These are phyloP conservation scores for Allobates femoralis DNA, from an alignment of 2,797 vertebrate genomes.

Conservation along the genomic window DNA sequence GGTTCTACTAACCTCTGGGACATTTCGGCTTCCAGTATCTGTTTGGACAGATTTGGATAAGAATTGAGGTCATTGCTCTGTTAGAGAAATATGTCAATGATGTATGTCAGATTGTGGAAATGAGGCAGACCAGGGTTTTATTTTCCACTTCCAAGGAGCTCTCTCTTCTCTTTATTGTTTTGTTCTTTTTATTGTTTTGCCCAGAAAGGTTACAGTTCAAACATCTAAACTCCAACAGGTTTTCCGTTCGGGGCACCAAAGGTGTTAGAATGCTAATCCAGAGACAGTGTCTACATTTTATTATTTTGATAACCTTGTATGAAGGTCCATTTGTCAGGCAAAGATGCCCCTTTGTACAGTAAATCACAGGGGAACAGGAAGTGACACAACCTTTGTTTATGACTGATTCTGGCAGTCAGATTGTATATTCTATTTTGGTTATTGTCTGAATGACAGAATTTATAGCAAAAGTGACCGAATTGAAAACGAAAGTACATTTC, in stretches of 20 bases:
- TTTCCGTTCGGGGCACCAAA: conserved; percentile 57
- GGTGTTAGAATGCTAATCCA: conserved; percentile 48
- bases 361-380: conserved; percentile 42
- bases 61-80: conserved; percentile 75
- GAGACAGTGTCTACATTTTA: conserved; percentile 52
- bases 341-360: conserved; percentile 39
- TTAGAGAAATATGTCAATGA: conserved; percentile 72
- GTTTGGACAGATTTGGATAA: conserved; percentile 78
- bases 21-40: conserved; percentile 74
- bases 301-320: conserved; percentile 59
- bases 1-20: conserved; percentile 77
- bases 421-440: conserved; percentile 37
- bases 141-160: conserved; percentile 65
- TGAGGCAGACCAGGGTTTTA: conserved; percentile 69
- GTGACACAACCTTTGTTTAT: conserved; percentile 46
- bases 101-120: conserved; percentile 73
- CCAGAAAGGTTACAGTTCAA: conserved; percentile 63
- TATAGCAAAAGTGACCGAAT: neutral
- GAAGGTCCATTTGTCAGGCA: conserved; percentile 18
- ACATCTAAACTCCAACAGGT: conserved; percentile 59
- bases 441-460: conserved; percentile 42
- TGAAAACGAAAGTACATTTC: conserved; percentile 8
- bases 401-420: conserved; percentile 19
- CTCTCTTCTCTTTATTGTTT: conserved; percentile 55
- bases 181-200: conserved; percentile 52